A percentile compares a stretch with the other conserved stretches of the same genome.
Conservation (phyloP, 2,113 vertebrate genomes). For the Taurulus bubalis region DNA sequence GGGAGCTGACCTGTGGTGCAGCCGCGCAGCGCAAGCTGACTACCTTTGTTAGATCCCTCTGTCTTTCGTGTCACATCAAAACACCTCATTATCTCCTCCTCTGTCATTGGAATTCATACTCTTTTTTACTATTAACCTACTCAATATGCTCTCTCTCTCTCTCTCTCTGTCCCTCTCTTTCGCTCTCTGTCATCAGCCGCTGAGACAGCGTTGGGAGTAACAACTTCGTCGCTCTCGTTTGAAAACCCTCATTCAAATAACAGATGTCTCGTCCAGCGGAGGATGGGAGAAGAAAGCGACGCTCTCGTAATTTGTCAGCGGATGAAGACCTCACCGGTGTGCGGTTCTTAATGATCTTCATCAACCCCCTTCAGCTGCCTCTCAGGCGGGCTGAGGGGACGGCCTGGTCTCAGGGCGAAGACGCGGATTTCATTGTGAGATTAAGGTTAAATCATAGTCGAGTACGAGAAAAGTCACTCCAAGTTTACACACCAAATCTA, state of each 20-base stretch:
- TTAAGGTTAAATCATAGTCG: not conserved
- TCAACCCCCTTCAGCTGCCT: slow-evolving; percentile 34
- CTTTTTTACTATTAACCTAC: slow-evolving; percentile 68
- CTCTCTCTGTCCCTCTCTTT: slow-evolving; percentile 45
- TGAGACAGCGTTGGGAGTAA: slow-evolving; percentile 61
- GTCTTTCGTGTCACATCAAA: slow-evolving; percentile 83
- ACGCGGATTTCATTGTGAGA: slow-evolving; percentile 17
- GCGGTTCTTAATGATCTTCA: slow-evolving; percentile 56
- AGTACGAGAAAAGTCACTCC: not conserved
- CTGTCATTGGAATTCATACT: slow-evolving; percentile 76
- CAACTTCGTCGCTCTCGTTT: slow-evolving; percentile 71
- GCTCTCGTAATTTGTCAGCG: slow-evolving; percentile 68
- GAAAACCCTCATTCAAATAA: slow-evolving; percentile 76
- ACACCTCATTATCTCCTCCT: slow-evolving; percentile 81
- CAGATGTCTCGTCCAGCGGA: slow-evolving; percentile 72
- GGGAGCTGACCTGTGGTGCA: slow-evolving; percentile 76
- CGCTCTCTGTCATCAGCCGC: slow-evolving; percentile 63
- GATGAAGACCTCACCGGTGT: slow-evolving; percentile 60
- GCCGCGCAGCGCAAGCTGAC: slow-evolving; percentile 66
- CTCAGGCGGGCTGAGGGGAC: slow-evolving; percentile 8
- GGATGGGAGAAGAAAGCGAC: slow-evolving; percentile 62
- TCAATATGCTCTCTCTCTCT: slow-evolving; percentile 56
- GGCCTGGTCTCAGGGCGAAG: slow-evolving; percentile 5
- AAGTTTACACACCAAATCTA: not conserved
- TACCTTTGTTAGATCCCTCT: slow-evolving; percentile 77